These are phyloP conservation scores for Corticium candelabrum DNA, from an alignment of 37 sponge, comb jelly and placozoan genomes.

Conservation along the genomic window DNA sequence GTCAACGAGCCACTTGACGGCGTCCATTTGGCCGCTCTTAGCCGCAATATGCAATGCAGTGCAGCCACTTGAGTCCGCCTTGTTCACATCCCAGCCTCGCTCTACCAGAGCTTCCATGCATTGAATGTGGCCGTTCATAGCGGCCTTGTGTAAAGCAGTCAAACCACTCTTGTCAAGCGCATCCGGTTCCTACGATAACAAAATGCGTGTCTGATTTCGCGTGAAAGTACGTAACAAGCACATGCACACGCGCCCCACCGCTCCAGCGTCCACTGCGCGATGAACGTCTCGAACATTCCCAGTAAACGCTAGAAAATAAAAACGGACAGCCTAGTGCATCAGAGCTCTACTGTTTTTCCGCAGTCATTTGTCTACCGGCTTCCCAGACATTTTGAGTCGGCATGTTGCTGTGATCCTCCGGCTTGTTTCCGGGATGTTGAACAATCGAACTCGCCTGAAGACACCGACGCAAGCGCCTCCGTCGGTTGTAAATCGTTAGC, in stretches of 20 bases:
- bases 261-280: background rate
- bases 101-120: background rate
- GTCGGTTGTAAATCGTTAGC: no score
- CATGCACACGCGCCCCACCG: no score
- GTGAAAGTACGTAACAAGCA: no score
- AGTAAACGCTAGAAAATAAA: background rate
- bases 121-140: background rate
- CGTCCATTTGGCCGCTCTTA: background rate
- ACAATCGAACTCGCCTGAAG: no score
- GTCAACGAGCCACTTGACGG: conserved; percentile 1
- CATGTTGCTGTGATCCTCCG: no score
- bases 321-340: background rate
- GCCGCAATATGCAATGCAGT: background rate
- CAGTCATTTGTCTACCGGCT: background rate
- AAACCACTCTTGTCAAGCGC: background rate
- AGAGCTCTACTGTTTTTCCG: background rate
- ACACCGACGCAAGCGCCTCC: no score
- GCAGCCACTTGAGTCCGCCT: background rate
- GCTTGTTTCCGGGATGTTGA: no score
- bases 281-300: background rate
- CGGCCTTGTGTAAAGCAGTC: background rate
- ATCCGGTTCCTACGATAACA: background rate
- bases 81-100: background rate
- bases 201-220: no score
- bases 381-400: background rate